Conservation (phyloP, 1,140 invertebrate species). For the Drosophila pachea region DNA sequence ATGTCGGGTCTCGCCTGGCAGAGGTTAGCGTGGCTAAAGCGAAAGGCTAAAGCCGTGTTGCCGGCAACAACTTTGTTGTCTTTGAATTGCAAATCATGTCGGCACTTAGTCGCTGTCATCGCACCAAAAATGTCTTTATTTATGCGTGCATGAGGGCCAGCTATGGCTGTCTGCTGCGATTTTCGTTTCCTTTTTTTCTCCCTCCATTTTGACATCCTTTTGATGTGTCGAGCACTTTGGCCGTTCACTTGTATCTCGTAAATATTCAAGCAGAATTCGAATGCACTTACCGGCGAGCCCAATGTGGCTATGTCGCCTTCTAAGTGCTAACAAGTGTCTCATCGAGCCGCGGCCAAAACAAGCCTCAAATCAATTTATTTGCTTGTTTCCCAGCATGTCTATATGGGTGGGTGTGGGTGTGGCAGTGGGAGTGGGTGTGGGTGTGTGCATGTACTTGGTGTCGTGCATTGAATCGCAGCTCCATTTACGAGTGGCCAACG, state of each 20-base stretch:
- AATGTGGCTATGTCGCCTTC: constrained; percentile 18
- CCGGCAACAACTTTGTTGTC: constrained; percentile 61
- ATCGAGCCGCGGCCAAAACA: constrained; percentile 43
- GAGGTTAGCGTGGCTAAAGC: not conserved
- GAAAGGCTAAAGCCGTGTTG: constrained; percentile 24
- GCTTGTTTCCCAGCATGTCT: constrained; percentile 13
- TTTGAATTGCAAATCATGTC: constrained; percentile 72
- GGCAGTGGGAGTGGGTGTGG: constrained; percentile 3
- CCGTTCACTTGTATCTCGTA: constrained; percentile 55
- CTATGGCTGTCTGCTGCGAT: too few relatives aligned
- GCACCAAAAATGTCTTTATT: constrained; percentile 63
- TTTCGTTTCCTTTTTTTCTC: constrained; percentile 13
- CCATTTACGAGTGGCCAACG: constrained; percentile 17
- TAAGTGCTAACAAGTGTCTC: constrained; percentile 69
- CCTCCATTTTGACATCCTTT: constrained; percentile 22
- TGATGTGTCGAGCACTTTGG: constrained; percentile 56
- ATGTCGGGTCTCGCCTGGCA: not conserved
- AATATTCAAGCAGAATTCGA: constrained; percentile 70
- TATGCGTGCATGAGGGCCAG: constrained; percentile 65
- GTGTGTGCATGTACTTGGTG: constrained; percentile 19
- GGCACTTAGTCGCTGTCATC: constrained; percentile 56
- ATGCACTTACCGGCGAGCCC: constrained; percentile 48
- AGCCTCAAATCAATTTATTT: constrained; percentile 65
- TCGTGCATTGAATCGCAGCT: constrained; percentile 8
- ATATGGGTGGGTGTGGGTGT: constrained; percentile 8